Evolutionary conservation across 35 echinoderm and acorn worm genomes (phyloP), one percentile per base, ranked within the genome.

Genomic region (Strongylocentrotus purpuratus): DNA sequence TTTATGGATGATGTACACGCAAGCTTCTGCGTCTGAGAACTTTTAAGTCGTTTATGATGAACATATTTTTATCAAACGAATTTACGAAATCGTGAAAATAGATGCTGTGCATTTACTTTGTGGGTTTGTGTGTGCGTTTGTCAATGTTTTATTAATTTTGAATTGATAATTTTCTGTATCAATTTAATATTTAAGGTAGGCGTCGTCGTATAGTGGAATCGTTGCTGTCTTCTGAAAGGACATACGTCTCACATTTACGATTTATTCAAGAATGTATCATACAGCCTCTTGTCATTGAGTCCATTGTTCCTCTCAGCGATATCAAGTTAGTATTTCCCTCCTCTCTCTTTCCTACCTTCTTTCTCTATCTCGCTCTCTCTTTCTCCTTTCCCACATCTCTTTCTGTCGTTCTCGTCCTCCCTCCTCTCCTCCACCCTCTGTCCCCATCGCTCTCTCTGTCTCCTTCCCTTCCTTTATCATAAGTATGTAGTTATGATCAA

Each of bases 281-380:
- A 17, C 89, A 91, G 22, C 95, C 95, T 22, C 88, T 95, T 22
- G 95, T 92, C 25, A 91, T 90, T n/a, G 95, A 95, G 59, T 95
- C 95, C 10, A 52, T 95, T 45, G 41, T 95, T 28, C 95, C 88
- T 45, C 87, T 90, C 46, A 65, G 33, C 33, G 95, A 95, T 61
- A 95, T 95, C 95, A 95, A 92, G 95, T 95, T 22, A 95, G 95
- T 48, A 45, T 33, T 55, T 15, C 0, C 22, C 25, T 14, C 61
- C 4, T 70, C 61, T 28, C 61, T 28, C 25, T 7, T 28, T 28
- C 25, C 60, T 4, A 78, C 5, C 9, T 28, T n/a, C 65, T 7
- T 70, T 0, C 61, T 25, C 61, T 50, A 0, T 18, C 65, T 78
- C 65, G 20, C 65, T 78, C 65, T 28, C 65, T 25, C 22, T n/a